Percentiles rank a stretch among this genome's conserved stretches.
Conservation (phyloP, 2,888 invertebrate species). For the Minunthozetes semirufus region DNA sequence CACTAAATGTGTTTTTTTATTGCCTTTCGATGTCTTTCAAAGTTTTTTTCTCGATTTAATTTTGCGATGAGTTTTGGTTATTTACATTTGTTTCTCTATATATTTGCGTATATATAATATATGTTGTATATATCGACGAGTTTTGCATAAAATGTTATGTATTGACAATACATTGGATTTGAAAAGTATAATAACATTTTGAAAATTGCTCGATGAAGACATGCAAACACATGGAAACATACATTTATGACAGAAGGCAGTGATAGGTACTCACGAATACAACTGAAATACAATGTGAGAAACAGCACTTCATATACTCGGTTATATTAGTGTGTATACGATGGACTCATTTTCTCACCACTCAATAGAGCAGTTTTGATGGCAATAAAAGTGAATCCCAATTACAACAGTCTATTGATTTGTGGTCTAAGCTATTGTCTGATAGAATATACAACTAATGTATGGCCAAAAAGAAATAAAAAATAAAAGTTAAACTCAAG, state of each 20-base stretch:
- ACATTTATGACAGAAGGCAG: background rate
- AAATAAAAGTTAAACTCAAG: slow-evolving; percentile 14
- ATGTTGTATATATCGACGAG: too few species aligned
- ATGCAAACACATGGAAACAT: slow-evolving; percentile 5
- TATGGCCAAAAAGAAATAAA: background rate
- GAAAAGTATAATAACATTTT: too few species aligned
- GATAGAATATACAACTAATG: background rate
- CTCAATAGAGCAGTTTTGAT: slow-evolving; percentile 22
- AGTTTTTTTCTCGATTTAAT: too few species aligned
- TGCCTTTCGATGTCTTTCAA: too few species aligned
- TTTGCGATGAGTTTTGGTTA: too few species aligned
- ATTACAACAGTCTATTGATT: slow-evolving; percentile 22
- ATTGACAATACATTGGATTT: too few species aligned
- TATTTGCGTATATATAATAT: too few species aligned
- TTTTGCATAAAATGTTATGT: too few species aligned
- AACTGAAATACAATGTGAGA: slow-evolving; percentile 8
- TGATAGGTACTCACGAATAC: slow-evolving; percentile 1
- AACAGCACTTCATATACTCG: too few species aligned
- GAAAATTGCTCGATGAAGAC: too few species aligned
- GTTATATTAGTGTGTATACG: background rate
- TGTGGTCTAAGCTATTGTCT: background rate
- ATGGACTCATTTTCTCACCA: slow-evolving; percentile 17
- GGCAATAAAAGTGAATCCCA: slow-evolving; percentile 22
- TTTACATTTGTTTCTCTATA: too few species aligned
- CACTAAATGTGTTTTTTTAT: too few species aligned